Evolutionary conservation across 2,888 invertebrate species (phyloP).

Genomic region (Lithosia quadra): DNA sequence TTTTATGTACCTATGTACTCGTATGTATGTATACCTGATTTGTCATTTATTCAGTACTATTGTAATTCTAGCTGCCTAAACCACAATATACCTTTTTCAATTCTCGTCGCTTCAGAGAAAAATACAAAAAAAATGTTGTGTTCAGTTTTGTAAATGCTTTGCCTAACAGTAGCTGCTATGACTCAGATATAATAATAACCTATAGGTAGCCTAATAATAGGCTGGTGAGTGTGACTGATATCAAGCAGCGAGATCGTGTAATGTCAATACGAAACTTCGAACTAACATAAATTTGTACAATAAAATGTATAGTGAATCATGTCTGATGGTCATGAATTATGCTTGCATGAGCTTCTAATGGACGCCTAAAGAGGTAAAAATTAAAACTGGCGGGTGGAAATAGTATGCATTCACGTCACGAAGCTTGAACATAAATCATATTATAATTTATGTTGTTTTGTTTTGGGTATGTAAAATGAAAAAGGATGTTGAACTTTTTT

Average conservation of each 20-base stretch:
- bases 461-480: background rate
- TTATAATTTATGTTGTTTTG: background rate
- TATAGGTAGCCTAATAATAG: background rate
- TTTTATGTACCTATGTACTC: background rate
- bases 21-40: background rate
- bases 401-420: background rate
- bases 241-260: background rate
- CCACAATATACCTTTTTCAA: no score
- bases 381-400: constrained; percentile 1
- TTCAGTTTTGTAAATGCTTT: background rate
- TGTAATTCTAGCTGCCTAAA: background rate
- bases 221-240: constrained; percentile 4
- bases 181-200: background rate
- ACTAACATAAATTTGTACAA: background rate
- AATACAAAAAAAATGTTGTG: background rate
- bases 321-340: background rate
- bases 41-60: background rate
- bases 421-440: background rate
- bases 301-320: background rate
- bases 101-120: background rate
- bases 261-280: constrained; percentile 1
- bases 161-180: background rate
- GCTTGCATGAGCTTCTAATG: background rate
- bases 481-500: background rate
- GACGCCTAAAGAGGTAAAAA: background rate